phyloP scores from a whole-genome alignment of 37 sponge, comb jelly and placozoan genomes.

The Cladorhizidae sp. region DNA sequence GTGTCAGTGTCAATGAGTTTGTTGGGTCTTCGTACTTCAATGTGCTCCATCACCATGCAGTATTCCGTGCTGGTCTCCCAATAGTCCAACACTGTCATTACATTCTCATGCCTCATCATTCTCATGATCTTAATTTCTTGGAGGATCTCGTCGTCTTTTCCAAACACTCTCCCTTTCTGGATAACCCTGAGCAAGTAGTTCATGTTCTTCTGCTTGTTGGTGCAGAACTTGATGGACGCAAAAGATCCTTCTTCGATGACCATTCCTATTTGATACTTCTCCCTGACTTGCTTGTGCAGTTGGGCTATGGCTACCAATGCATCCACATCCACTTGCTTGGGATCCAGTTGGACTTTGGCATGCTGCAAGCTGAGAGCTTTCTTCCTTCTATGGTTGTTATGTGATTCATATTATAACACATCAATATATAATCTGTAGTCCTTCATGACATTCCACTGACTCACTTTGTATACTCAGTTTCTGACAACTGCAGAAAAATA shows the following conservation, averaged over 20 bases:
- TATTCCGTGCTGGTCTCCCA: constrained; percentile 51
- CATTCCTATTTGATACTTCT: constrained; percentile 44
- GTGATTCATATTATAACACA: no score
- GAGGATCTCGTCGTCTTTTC: constrained; percentile 57
- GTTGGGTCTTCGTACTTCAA: constrained; percentile 33
- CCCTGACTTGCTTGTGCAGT: constrained; percentile 17
- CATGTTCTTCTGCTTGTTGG: constrained; percentile 18
- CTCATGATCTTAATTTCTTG: constrained; percentile 68
- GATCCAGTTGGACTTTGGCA: no score
- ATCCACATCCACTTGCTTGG: neutral
- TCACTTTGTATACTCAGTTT: no score
- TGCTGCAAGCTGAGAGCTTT: no score
- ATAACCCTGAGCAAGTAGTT: constrained; percentile 57
- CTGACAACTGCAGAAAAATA: no score
- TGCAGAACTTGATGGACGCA: constrained; percentile 40
- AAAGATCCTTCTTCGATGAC: constrained; percentile 46
- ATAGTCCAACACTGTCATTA: constrained; percentile 67
- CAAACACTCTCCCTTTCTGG: constrained; percentile 60
- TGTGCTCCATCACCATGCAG: constrained; percentile 62
- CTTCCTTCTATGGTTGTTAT: no score
- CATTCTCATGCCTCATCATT: constrained; percentile 63
- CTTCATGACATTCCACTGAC: no score
- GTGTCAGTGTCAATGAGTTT: no score
- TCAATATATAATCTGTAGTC: no score
- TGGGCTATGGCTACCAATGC: neutral